Base-by-base conservation (phyloP, 2,888 invertebrate species). In the Acleris laterana region DNA sequence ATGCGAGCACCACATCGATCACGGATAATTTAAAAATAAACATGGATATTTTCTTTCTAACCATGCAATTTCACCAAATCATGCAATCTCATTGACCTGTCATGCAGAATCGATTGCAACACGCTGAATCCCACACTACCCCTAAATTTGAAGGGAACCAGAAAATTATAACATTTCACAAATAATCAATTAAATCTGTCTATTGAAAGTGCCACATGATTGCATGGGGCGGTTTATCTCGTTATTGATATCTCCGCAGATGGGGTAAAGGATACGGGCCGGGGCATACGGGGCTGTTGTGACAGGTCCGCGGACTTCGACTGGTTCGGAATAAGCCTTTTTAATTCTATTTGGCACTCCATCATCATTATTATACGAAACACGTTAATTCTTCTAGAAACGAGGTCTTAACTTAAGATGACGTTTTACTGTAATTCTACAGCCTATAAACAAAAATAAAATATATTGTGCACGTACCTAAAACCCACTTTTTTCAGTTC, bases 171-270 rank as follows among this genome's bases (percentile, higher is more conserved):
- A 80, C 76, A 73, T 68, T 81, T 84, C 85, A 84, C 84, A 87
- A 90, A 89, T 86, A 87, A 88, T 90, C 90, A 90, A 91, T 91
- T 90, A 86, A 87, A 82, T 81, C 73, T 77, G 76, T 74, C 78
- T 73, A 85, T 85, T 85, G 86, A 77, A 74, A 75, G 74, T 83
- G 84, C 76, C 83, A 80, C 74, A 17, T 17, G 68, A 79, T 82
- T 79, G 79, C 77, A 78, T 82, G 76, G 88, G 89, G 86, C 68
- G 69, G 77, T 77, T 80, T 83, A 86, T 90, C 88, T 83, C 72
- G 88, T 88, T 91, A 91, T 89, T 91, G 90, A 93, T 92, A 91
- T 90, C 88, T 88, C 81, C 84, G 87, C 88, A 89, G 88, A 89
- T 90, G 79, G 89, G 86, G 84, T 80, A 80, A 76, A 86, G 77